phyloP scores from a whole-genome alignment of 92 coral and sea anemone species.

The Plumapathes pennacea region DNA sequence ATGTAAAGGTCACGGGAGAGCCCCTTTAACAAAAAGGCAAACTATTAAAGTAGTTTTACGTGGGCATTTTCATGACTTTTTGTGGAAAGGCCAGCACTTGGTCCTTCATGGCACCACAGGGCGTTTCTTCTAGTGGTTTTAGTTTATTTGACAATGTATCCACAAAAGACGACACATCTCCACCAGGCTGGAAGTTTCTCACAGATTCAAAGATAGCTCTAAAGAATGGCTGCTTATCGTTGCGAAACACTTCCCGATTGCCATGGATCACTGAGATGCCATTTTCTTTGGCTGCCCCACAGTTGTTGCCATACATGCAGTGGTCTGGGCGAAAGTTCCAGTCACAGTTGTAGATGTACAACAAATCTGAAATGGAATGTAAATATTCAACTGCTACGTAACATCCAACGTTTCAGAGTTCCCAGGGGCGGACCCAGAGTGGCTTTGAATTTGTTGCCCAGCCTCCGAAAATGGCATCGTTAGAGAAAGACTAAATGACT shows the following conservation, averaged over 20 bases:
- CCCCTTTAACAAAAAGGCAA: no score
- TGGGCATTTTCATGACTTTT: background rate
- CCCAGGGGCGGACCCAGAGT: no score
- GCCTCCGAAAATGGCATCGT: no score
- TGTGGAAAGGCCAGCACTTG: slow-evolving; percentile 50
- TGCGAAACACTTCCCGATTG: slow-evolving; percentile 81
- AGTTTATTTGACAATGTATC: slow-evolving; percentile 29
- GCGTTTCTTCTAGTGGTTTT: slow-evolving; percentile 26
- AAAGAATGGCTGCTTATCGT: slow-evolving; percentile 67
- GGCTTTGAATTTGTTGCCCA: no score
- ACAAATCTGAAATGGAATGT: slow-evolving; percentile 42
- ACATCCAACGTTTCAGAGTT: no score
- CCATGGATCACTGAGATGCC: slow-evolving; percentile 97
- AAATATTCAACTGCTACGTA: no score
- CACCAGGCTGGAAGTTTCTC: slow-evolving; percentile 60
- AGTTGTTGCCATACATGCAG: slow-evolving; percentile 92
- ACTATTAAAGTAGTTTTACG: no score
- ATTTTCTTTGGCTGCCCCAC: slow-evolving; percentile 57
- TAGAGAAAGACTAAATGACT: no score
- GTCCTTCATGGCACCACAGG: slow-evolving; percentile 61
- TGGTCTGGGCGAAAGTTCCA: slow-evolving; percentile 99
- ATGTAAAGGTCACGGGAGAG: no score
- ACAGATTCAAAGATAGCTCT: slow-evolving; percentile 64
- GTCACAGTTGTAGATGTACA: slow-evolving; percentile 75
- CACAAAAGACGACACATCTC: slow-evolving; percentile 21